Evolutionary conservation across 1,140 invertebrate species (phyloP).

Genomic region (Macrobrachium rosenbergii): DNA sequence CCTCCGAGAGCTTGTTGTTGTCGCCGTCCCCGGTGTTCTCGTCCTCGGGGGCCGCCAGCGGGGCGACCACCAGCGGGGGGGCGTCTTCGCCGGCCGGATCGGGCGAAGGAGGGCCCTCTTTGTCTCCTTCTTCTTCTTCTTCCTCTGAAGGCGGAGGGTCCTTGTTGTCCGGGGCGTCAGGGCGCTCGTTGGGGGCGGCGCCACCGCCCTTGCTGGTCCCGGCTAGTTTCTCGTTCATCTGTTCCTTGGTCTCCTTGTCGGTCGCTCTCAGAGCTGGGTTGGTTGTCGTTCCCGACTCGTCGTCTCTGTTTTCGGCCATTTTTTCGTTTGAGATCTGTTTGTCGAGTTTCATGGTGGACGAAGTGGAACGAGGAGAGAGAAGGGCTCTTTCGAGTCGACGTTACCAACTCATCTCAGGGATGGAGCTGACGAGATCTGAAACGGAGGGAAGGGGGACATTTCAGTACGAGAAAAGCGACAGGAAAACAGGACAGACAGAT

Average conservation of each 20-base stretch:
- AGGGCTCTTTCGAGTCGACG: not conserved
- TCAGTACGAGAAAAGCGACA: no score
- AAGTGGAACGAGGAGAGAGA: not conserved
- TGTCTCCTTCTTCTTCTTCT: not conserved
- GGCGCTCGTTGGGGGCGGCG: not conserved
- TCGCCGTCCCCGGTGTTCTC: not conserved
- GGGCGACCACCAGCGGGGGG: no score
- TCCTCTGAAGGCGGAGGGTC: not conserved
- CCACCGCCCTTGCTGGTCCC: constrained; percentile 31
- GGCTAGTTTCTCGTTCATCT: constrained; percentile 42
- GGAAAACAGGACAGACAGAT: no score
- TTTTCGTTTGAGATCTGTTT: constrained; percentile 54
- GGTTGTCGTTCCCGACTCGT: constrained; percentile 1
- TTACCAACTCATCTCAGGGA: not conserved
- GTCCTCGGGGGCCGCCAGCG: no score
- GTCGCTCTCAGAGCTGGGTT: not conserved
- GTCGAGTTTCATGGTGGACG: constrained; percentile 39
- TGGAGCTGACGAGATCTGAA: no score
- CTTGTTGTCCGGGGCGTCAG: not conserved
- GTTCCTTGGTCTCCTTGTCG: constrained; percentile 51
- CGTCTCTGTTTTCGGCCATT: constrained; percentile 39
- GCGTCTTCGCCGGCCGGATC: no score
- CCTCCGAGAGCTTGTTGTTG: constrained; percentile 30
- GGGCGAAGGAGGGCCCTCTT: not conserved
- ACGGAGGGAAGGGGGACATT: no score